Conservation (phyloP, 1,140 invertebrate species). For the Armadillidium nasatum region DNA sequence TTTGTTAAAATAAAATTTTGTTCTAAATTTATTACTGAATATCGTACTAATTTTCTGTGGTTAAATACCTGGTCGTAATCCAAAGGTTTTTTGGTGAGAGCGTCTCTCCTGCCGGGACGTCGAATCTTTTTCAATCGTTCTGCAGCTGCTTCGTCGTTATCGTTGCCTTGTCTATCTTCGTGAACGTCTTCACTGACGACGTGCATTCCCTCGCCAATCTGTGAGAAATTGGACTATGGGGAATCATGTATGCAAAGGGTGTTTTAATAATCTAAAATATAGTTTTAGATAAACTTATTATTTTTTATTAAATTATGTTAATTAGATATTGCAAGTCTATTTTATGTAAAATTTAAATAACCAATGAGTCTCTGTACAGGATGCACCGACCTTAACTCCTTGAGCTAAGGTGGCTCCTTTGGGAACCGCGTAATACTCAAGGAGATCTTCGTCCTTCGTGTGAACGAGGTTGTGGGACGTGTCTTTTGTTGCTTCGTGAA, state of each 20-base stretch:
- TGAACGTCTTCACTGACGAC: slow-evolving; percentile 49
- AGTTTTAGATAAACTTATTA: no score
- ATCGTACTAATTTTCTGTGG: no score
- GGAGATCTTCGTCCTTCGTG: slow-evolving; percentile 51
- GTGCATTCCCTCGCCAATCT: slow-evolving; percentile 48
- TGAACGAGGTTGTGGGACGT: slow-evolving; percentile 55
- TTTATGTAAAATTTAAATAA: neutral
- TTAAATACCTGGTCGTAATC: slow-evolving; percentile 69
- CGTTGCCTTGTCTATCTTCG: slow-evolving; percentile 56
- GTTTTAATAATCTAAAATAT: no score
- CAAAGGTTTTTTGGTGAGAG: slow-evolving; percentile 66
- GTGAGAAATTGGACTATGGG: no score
- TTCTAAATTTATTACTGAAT: no score
- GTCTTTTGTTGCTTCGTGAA: slow-evolving; percentile 54
- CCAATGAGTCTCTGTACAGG: neutral
- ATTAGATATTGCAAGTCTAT: no score
- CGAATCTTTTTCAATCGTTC: slow-evolving; percentile 56
- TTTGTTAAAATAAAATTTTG: no score
- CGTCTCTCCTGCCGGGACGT: slow-evolving; percentile 65
- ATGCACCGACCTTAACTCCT: slow-evolving; percentile 47
- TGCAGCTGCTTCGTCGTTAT: slow-evolving; percentile 64
- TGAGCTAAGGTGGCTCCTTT: slow-evolving; percentile 46
- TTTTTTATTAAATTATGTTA: no score
- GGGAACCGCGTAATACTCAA: slow-evolving; percentile 49
- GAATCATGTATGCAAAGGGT: no score